Base-by-base conservation (phyloP, 1,140 invertebrate species). In the Cyrtorhinus lividipennis region DNA sequence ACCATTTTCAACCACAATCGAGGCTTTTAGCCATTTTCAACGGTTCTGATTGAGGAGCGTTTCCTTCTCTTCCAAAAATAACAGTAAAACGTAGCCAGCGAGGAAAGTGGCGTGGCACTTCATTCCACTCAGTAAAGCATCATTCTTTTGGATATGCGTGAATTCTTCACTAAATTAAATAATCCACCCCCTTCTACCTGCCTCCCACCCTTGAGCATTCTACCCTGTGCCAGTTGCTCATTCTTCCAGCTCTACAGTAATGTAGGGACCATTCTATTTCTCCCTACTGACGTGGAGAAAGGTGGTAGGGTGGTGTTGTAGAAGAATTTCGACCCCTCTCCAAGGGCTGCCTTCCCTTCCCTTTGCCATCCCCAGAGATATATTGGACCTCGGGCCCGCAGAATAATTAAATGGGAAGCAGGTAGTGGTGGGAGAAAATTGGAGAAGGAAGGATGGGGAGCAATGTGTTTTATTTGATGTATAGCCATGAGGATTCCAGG, bases 341-440 rank as follows among this genome's bases (percentile, higher is more conserved):
- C n/a, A n/a, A n/a, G n/a, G n/a, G n/a, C n/a, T n/a, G n/a, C n/a
- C n/a, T n/a, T n/a, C 48, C 8, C 48, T 53, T 20, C 10, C 10
- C 18, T 20, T 53, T 53, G 5, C 48, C 48, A 22, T 53, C 48
- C 48, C 20, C 48, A 22, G 48, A 15, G 48, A 53, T 53, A 53
- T 53, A 53, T 53, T 53, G 48, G 20, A 20, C 48, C 20, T 5
- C 48, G 12, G 48, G 20, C 48, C 48, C 48, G 48, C 48, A 53
- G 48, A 53, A 53, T 53, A 53, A 53, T 53, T 53, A 53, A 53
- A 53, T 53, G 48, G 48, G 20, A 53, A 53, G 48, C 48, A 22
- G 48, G 48, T 53, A 5, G 48, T 10, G 48, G 48, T 8, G 48
- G 20, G 38, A n/a, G 38, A n/a, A 8, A 22, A 22, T 10, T 53